These are phyloP conservation scores for Drosophila seclusa DNA, from an alignment of 2,888 invertebrate genomes.

Conservation along the genomic window DNA sequence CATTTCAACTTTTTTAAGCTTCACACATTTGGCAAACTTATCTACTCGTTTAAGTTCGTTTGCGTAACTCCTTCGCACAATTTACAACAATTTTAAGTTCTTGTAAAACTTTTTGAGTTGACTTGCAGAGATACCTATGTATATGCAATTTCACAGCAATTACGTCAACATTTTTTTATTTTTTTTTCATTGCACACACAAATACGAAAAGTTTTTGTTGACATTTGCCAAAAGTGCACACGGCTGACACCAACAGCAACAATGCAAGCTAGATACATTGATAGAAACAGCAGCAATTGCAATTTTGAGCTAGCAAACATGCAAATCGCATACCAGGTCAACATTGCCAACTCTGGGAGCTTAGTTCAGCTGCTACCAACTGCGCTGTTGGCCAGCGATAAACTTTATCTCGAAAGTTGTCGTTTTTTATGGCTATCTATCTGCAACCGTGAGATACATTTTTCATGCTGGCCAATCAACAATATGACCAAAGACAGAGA, in stretches of 20 bases:
- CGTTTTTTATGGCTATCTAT: conserved; percentile 50
- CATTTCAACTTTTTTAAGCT: conserved; percentile 17
- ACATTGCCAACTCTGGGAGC: conserved; percentile 35
- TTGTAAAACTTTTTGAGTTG: conserved; percentile 29
- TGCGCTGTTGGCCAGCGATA: conserved; percentile 62
- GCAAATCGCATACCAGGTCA: conserved; percentile 81
- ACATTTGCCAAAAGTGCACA: conserved; percentile 71
- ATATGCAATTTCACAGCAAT: conserved; percentile 70
- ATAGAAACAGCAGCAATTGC: conserved; percentile 52
- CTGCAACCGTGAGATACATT: conserved; percentile 64
- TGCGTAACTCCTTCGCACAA: neutral
- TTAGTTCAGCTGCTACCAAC: conserved; percentile 44
- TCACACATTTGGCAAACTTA: conserved; percentile 9
- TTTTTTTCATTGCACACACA: conserved; percentile 42
- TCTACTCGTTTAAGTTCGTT: conserved; percentile 3
- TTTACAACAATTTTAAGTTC: conserved; percentile 12
- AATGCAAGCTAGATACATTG: conserved; percentile 15
- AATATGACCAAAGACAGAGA: conserved; percentile 50
- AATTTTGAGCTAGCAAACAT: conserved; percentile 69
- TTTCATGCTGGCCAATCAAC: conserved; percentile 68
- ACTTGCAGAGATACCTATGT: conserved; percentile 32
- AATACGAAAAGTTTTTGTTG: conserved; percentile 70
- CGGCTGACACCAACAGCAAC: conserved; percentile 22
- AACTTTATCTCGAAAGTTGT: conserved; percentile 76
- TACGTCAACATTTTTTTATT: conserved; percentile 62